These are phyloP conservation scores for Melanerpes formicivorus DNA, from an alignment of 2,113 vertebrate species.

Conservation along the genomic window DNA sequence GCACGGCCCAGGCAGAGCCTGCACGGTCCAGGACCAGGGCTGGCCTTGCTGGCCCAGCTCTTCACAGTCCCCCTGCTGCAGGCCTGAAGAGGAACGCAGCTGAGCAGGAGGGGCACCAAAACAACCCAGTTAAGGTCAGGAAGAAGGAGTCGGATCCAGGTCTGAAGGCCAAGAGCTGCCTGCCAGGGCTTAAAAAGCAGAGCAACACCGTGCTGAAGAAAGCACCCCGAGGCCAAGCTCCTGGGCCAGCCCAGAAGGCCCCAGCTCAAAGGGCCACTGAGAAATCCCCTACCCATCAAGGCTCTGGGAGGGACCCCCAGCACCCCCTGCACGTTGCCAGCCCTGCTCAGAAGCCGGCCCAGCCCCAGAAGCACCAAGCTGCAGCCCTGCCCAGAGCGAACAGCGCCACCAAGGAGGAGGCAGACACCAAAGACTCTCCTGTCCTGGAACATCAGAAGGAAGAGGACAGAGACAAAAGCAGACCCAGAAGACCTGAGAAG, in stretches of 20 bases:
- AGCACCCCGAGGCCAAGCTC: constrained; percentile 49
- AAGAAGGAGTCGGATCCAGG: constrained; percentile 77
- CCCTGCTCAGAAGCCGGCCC: constrained; percentile 71
- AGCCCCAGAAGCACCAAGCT: constrained; percentile 61
- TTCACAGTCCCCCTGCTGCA: constrained; percentile 62
- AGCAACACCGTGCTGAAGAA: constrained; percentile 62
- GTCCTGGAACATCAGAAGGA: constrained; percentile 73
- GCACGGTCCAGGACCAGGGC: constrained; percentile 72
- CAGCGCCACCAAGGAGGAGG: constrained; percentile 73
- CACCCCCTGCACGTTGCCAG: constrained; percentile 49
- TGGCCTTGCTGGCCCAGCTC: constrained; percentile 58
- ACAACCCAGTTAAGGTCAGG: constrained; percentile 82
- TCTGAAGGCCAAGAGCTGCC: constrained; percentile 61
- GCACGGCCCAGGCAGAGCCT: constrained; percentile 45
- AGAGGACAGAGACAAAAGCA: constrained; percentile 86
- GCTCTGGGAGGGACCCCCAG: constrained; percentile 66
- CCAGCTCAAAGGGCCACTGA: constrained; percentile 64
- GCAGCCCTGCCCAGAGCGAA: constrained; percentile 39
- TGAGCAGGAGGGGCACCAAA: constrained; percentile 68
- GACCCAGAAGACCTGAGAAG: constrained; percentile 87
- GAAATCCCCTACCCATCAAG: constrained; percentile 58
- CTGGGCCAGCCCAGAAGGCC: constrained; percentile 56
- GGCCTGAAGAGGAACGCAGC: constrained; percentile 80
- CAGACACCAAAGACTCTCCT: constrained; percentile 64
- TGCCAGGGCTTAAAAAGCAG: constrained; percentile 72